These are phyloP conservation scores for Apis dorsata DNA, from an alignment of 1,140 invertebrate species.

Conservation along the genomic window DNA sequence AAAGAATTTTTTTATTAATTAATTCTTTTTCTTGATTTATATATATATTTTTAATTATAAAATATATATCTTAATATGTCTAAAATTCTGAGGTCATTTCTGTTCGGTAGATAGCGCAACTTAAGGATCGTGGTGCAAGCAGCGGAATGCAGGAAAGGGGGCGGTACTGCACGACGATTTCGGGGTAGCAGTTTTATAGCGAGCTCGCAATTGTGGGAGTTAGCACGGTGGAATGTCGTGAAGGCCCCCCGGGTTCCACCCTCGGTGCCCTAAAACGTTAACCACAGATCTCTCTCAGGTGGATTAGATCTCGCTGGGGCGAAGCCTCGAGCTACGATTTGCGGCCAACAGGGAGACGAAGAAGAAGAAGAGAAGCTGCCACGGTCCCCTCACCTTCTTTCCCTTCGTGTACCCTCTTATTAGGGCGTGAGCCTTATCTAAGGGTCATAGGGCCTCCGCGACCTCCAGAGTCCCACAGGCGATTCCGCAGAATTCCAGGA, in stretches of 20 bases:
- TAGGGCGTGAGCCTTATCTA: conserved; percentile 80
- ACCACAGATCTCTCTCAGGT: conserved; percentile 67
- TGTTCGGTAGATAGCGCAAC: not conserved
- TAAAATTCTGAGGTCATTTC: not conserved
- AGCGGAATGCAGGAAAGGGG: not conserved
- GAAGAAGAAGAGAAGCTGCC: conserved; percentile 57
- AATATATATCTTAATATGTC: too few species aligned
- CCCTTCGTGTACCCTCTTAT: conserved; percentile 78
- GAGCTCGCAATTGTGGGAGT: conserved; percentile 65
- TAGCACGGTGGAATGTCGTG: conserved; percentile 64
- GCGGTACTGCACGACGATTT: conserved; percentile 19
- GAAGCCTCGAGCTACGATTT: conserved; percentile 62
- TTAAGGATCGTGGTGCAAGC: not conserved
- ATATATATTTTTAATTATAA: too few species aligned
- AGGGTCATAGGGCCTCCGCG: conserved; percentile 77
- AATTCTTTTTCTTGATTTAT: too few species aligned
- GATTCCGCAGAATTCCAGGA: conserved; percentile 77
- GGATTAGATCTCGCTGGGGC: conserved; percentile 69
- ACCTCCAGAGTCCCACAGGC: conserved; percentile 75
- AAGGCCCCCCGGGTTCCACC: conserved; percentile 39
- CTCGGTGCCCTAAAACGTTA: conserved; percentile 68
- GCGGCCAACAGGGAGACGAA: conserved; percentile 51
- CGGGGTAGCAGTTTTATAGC: conserved; percentile 47
- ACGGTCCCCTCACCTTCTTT: conserved; percentile 53
- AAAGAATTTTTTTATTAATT: too few species aligned